Conservation (phyloP, 1,140 invertebrate genomes). For the Pectinophora gossypiella region DNA sequence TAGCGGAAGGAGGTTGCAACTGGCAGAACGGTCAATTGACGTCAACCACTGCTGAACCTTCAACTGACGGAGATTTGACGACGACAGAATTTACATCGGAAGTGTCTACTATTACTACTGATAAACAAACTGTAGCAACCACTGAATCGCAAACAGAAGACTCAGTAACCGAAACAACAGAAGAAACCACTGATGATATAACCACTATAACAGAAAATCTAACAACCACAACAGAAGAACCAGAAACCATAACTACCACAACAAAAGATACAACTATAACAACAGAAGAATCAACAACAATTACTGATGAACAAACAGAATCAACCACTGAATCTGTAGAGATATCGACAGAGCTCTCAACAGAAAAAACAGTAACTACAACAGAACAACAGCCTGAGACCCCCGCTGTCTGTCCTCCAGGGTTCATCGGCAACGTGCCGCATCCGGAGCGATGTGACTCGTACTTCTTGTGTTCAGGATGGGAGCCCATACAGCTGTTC, state of each 20-base stretch:
- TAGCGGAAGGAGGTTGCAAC: neutral
- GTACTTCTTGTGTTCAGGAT: neutral
- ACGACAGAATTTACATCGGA: neutral
- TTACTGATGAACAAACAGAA: neutral
- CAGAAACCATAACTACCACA: neutral
- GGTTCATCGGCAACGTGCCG: neutral
- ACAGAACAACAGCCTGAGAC: too few species aligned
- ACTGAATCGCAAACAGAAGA: too few species aligned
- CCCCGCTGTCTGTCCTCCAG: neutral
- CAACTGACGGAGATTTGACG: neutral
- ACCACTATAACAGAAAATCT: slow-evolving; percentile 9
- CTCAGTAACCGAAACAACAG: neutral
- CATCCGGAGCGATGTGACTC: neutral
- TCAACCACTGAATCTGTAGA: neutral
- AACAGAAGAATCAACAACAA: neutral
- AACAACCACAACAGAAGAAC: slow-evolving; percentile 4
- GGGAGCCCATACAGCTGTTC: neutral
- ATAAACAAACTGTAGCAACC: neutral
- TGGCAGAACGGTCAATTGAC: neutral
- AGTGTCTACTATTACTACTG: neutral
- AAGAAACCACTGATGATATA: slow-evolving; percentile 5
- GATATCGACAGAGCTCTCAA: slow-evolving; percentile 8
- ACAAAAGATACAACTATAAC: slow-evolving; percentile 9
- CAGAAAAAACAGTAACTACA: neutral
- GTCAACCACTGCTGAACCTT: neutral